These are phyloP conservation scores for Arothron firmamentum DNA, from an alignment of 2,113 vertebrate species.

Conservation along the genomic window DNA sequence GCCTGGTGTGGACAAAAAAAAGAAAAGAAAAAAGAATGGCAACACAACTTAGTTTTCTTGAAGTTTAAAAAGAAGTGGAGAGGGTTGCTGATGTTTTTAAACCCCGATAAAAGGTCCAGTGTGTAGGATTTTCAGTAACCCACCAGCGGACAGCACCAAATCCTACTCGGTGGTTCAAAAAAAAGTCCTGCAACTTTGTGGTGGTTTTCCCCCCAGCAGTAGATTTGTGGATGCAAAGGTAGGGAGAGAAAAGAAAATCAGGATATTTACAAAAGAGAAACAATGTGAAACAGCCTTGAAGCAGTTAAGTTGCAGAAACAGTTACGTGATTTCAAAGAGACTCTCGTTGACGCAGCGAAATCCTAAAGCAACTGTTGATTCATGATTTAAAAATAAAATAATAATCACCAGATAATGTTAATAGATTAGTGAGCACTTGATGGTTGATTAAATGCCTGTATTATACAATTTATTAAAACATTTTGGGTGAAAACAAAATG, in stretches of 20 bases:
- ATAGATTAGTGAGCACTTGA: neutral
- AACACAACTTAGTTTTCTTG: neutral
- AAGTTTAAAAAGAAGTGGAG: too few relatives aligned
- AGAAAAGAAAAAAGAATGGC: neutral
- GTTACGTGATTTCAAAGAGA: neutral
- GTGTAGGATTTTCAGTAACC: neutral
- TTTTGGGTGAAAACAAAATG: neutral
- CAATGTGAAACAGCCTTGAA: neutral
- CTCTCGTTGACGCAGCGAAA: neutral
- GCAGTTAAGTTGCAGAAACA: neutral
- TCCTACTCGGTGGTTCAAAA: neutral
- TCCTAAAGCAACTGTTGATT: neutral
- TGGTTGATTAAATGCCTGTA: neutral
- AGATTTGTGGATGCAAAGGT: neutral
- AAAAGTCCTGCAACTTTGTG: neutral
- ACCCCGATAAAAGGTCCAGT: constrained; percentile 13
- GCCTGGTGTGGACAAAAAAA: constrained; percentile 1
- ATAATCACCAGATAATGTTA: neutral
- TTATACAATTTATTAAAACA: neutral
- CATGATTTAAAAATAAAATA: neutral
- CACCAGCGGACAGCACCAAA: neutral
- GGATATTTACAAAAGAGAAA: constrained; percentile 14
- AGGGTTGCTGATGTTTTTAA: neutral
- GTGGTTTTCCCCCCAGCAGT: constrained; percentile 11
- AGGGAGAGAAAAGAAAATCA: neutral